Evolutionary conservation across 2,797 vertebrate genomes (phyloP).

Genomic region (Schizopygopsis pylzovi): DNA sequence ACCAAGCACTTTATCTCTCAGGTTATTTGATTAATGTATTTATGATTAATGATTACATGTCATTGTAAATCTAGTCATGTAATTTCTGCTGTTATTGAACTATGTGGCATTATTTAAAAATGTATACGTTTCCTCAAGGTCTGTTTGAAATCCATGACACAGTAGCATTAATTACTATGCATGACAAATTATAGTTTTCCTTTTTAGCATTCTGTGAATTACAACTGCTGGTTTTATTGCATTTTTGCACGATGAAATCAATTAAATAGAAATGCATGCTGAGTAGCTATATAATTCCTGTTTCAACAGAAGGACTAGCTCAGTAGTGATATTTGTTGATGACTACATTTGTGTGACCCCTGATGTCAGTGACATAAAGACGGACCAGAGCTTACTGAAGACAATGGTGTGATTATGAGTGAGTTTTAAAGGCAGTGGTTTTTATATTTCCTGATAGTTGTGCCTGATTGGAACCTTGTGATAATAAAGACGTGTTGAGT

Average conservation of each 20-base stretch:
- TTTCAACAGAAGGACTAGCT: conserved; percentile 22
- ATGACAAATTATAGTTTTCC: background rate
- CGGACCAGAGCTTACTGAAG: background rate
- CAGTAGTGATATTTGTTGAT: background rate
- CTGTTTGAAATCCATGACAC: conserved; percentile 3
- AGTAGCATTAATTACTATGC: background rate
- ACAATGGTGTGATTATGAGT: conserved; percentile 3
- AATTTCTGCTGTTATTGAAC: conserved; percentile 3
- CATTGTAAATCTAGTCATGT: background rate
- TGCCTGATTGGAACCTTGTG: conserved; percentile 32
- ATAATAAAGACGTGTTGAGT: conserved; percentile 39
- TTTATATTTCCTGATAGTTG: conserved; percentile 28
- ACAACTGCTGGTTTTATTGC: background rate
- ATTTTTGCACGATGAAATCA: conserved; percentile 2
- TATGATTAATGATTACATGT: background rate
- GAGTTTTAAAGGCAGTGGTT: background rate
- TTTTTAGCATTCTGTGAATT: background rate
- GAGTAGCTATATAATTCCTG: conserved; percentile 24
- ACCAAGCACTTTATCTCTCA: conserved; percentile 27
- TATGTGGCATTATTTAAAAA: background rate
- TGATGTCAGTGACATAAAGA: background rate
- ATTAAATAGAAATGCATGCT: conserved; percentile 23
- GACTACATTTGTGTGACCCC: background rate
- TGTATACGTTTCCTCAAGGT: background rate
- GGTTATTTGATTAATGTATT: background rate